phyloP scores from a whole-genome alignment of 2,888 invertebrate species.

The Heliconius hortense region DNA sequence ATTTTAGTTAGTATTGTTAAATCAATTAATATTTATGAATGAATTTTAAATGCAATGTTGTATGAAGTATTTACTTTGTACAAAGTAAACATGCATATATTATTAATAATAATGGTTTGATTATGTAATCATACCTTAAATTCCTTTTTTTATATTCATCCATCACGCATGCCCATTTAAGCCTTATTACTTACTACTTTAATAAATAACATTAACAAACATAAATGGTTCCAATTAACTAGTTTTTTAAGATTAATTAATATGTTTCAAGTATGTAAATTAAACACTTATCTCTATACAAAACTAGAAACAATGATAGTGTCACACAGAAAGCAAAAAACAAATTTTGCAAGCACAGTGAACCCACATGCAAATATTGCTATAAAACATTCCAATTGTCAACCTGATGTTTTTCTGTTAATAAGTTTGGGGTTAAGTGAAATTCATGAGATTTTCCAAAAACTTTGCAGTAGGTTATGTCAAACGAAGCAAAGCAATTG shows the following conservation, averaged over 20 bases:
- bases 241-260: not conserved
- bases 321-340: constrained; percentile 52
- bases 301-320: constrained; percentile 24
- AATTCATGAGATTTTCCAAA: constrained; percentile 48
- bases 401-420: constrained; percentile 41
- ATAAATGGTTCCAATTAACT: not conserved
- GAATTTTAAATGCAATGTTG: not conserved
- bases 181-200: not conserved
- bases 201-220: not conserved
- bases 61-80: not conserved
- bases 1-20: constrained; percentile 13
- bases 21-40: not conserved
- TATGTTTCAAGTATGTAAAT: constrained; percentile 2
- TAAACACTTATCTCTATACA: constrained; percentile 17
- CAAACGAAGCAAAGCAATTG: constrained; percentile 77
- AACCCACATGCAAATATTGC: constrained; percentile 73
- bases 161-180: not conserved
- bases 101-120: not conserved
- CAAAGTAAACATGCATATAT: constrained; percentile 12
- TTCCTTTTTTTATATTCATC: not conserved
- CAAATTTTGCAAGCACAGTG: constrained; percentile 54
- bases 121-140: not conserved
- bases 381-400: constrained; percentile 50
- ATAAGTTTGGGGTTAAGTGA: constrained; percentile 45
- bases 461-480: constrained; percentile 73